phyloP scores from a whole-genome alignment of 1,140 invertebrate genomes.

The Bombus sibiricus region DNA sequence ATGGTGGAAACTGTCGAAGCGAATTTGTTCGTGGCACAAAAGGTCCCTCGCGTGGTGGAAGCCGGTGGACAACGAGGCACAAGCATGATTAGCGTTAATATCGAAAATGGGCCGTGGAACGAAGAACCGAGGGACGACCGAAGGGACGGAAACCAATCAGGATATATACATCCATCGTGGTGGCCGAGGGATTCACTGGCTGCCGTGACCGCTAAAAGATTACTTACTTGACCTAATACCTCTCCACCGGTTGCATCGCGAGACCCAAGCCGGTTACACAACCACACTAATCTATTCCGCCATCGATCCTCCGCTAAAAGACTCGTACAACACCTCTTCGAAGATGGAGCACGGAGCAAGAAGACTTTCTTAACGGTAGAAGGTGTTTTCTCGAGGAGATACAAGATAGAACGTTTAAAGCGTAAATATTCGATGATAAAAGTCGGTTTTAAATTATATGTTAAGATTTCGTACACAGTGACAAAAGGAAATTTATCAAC shows the following conservation, averaged over 20 bases:
- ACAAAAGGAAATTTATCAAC: no score
- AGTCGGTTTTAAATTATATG: not conserved
- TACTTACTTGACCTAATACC: conserved; percentile 70
- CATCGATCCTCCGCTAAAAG: conserved; percentile 47
- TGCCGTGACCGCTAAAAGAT: conserved; percentile 73
- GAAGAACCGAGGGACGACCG: conserved; percentile 41
- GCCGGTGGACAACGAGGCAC: conserved; percentile 18
- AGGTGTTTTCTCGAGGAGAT: not conserved
- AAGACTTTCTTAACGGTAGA: not conserved
- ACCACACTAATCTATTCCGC: conserved; percentile 57
- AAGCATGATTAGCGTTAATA: conserved; percentile 71
- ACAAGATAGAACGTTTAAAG: not conserved
- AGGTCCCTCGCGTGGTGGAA: not conserved
- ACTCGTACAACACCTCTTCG: conserved; percentile 34
- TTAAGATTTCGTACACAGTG: no score
- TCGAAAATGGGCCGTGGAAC: conserved; percentile 66
- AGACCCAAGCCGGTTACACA: conserved; percentile 57
- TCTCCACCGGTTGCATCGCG: conserved; percentile 54
- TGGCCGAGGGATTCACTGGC: conserved; percentile 7
- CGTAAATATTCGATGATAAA: not conserved
- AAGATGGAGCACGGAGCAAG: not conserved
- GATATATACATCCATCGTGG: conserved; percentile 72
- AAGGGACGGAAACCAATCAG: conserved; percentile 75
- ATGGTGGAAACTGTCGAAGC: conserved; percentile 1
- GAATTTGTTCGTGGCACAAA: not conserved